phyloP scores from a whole-genome alignment of 2,888 invertebrate genomes.

The Sesamia inferens region DNA sequence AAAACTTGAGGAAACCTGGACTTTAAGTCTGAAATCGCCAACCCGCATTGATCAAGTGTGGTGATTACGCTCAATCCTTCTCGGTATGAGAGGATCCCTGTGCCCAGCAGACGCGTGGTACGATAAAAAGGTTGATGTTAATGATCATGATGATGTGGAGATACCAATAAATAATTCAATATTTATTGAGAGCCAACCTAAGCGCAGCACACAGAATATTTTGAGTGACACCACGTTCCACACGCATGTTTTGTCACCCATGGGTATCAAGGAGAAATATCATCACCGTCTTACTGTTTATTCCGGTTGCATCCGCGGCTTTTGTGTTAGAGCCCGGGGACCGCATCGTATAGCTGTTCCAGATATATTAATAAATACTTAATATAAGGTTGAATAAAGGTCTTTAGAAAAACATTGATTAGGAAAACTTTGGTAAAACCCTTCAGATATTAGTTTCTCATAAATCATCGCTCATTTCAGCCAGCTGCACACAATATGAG shows the following conservation, averaged over 20 bases:
- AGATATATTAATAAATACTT: neutral
- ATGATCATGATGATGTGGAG: too few relatives aligned
- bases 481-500: slow-evolving; percentile 74
- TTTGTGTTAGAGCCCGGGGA: too few relatives aligned
- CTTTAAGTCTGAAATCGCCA: too few relatives aligned
- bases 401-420: slow-evolving; percentile 44
- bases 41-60: too few relatives aligned
- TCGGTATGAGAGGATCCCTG: too few relatives aligned
- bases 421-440: slow-evolving; percentile 60
- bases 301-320: too few relatives aligned
- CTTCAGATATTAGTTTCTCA: slow-evolving; percentile 69
- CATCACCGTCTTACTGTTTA: too few relatives aligned
- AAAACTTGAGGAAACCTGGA: too few relatives aligned
- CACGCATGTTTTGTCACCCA: slow-evolving; percentile 44
- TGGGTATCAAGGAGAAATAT: slow-evolving; percentile 3
- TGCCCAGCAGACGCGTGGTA: too few relatives aligned
- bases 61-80: too few relatives aligned
- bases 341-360: neutral
- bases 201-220: slow-evolving; percentile 40
- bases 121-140: too few relatives aligned
- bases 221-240: slow-evolving; percentile 21
- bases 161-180: neutral
- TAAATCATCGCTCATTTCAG: slow-evolving; percentile 71
- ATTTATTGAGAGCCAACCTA: slow-evolving; percentile 37
- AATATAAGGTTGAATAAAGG: slow-evolving; percentile 21